phyloP scores from a whole-genome alignment of 1,140 invertebrate species.

The Halictus rubicundus region DNA sequence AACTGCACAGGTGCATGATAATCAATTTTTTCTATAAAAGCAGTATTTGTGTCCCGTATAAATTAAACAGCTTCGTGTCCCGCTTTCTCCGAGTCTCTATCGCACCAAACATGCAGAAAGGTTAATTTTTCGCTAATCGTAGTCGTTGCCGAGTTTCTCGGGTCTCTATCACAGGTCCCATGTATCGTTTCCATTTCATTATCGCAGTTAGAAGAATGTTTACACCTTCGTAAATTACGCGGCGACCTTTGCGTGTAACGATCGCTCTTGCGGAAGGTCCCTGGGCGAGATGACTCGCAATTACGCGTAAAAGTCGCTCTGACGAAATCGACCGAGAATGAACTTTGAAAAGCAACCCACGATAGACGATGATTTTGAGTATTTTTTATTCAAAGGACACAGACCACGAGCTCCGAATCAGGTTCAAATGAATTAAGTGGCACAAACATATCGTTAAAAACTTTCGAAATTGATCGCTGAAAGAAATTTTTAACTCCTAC shows the following conservation, averaged over 20 bases:
- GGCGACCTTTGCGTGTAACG: slow-evolving; percentile 63
- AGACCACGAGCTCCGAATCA: too few relatives aligned
- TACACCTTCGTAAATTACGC: slow-evolving; percentile 53
- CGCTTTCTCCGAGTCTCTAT: not conserved
- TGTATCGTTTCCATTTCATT: slow-evolving; percentile 47
- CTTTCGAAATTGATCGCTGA: too few relatives aligned
- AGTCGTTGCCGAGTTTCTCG: not conserved
- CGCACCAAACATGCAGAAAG: not conserved
- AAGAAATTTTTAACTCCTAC: too few relatives aligned
- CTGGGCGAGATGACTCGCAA: slow-evolving; percentile 59
- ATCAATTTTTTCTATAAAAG: not conserved
- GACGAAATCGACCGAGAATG: slow-evolving; percentile 32
- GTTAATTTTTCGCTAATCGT: not conserved
- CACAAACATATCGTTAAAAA: too few relatives aligned
- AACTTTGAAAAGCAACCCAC: slow-evolving; percentile 8
- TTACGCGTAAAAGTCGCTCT: slow-evolving; percentile 62
- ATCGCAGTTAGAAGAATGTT: slow-evolving; percentile 57
- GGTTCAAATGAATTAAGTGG: too few relatives aligned
- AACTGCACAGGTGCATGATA: too few relatives aligned
- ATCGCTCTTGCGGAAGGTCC: slow-evolving; percentile 51
- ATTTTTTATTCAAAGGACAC: too few relatives aligned
- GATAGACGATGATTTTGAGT: too few relatives aligned
- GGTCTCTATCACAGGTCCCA: not conserved
- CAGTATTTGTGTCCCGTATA: not conserved
- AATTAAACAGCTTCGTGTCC: not conserved